These are phyloP conservation scores for Dromius quadrimaculatus DNA, from an alignment of 2,888 invertebrate genomes.

Conservation along the genomic window DNA sequence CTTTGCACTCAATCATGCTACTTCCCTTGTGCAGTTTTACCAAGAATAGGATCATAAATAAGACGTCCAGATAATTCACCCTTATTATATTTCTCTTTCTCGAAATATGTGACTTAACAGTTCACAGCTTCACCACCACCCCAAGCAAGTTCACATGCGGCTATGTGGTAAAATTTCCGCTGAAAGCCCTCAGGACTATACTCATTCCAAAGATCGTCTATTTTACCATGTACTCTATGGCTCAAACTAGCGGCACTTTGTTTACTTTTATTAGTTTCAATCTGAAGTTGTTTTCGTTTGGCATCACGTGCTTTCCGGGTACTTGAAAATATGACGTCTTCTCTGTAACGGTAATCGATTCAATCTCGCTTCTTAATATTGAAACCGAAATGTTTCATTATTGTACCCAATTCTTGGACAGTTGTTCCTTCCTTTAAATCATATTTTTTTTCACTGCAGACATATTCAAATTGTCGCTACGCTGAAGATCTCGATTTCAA, in stretches of 20 bases:
- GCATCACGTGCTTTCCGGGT: too few species aligned
- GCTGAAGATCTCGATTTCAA: neutral
- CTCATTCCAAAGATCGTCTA: slow-evolving; percentile 1
- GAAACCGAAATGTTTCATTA: too few species aligned
- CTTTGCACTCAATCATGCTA: neutral
- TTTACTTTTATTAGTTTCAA: too few species aligned
- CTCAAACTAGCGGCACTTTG: too few species aligned
- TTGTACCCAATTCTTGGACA: too few species aligned
- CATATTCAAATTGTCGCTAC: neutral
- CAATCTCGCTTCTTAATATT: too few species aligned
- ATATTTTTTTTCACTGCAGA: neutral
- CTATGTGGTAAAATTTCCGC: neutral
- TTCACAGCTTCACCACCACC: slow-evolving; percentile 6
- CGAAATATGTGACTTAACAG: neutral
- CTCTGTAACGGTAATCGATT: too few species aligned
- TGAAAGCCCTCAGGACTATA: slow-evolving; percentile 5
- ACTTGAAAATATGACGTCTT: too few species aligned
- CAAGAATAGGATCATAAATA: neutral
- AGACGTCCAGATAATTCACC: neutral
- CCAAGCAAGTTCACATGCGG: neutral
- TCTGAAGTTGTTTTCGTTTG: too few species aligned
- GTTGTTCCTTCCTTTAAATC: neutral
- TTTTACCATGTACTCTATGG: slow-evolving; percentile 11
- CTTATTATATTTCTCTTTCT: slow-evolving; percentile 1
- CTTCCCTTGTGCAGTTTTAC: neutral